Conservation (phyloP, 1,140 invertebrate genomes). For the Macrobrachium nipponense region DNA sequence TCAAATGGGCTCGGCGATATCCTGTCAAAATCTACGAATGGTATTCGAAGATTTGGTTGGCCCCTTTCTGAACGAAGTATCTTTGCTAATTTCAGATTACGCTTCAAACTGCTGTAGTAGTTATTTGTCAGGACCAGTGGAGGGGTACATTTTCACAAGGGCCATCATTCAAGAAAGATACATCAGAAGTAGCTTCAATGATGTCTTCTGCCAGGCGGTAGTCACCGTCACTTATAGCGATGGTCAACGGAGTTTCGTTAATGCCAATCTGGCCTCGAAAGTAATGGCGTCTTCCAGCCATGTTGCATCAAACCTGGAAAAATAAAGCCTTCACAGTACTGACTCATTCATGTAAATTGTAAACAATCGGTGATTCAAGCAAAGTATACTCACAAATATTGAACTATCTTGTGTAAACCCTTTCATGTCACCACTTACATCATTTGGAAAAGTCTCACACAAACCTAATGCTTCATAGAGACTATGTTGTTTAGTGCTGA, state of each 20-base stretch:
- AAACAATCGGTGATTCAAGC: too few species aligned
- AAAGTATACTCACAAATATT: too few species aligned
- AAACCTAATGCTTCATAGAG: too few species aligned
- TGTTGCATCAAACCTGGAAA: not conserved
- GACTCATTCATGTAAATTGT: too few species aligned
- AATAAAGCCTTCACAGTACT: too few species aligned
- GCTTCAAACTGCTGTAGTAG: conserved; percentile 5
- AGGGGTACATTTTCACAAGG: conserved; percentile 43
- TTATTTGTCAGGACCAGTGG: conserved; percentile 37
- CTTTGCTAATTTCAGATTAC: conserved; percentile 39
- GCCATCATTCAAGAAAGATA: conserved; percentile 47
- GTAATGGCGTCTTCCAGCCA: conserved; percentile 29
- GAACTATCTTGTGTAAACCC: too few species aligned
- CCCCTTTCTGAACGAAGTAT: conserved; percentile 48
- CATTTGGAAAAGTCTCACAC: too few species aligned
- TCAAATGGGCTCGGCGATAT: conserved; percentile 49
- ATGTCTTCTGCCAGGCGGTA: conserved; percentile 42
- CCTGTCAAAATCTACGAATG: conserved; percentile 28
- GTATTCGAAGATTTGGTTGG: conserved; percentile 51
- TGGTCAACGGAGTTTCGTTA: conserved; percentile 44
- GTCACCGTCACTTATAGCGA: conserved; percentile 34
- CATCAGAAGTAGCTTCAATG: conserved; percentile 13
- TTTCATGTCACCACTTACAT: too few species aligned
- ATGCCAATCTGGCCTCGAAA: conserved; percentile 53
- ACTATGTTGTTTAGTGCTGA: too few species aligned